Conservation (phyloP, 2,113 vertebrate species). For the Coracopsis vasa region DNA sequence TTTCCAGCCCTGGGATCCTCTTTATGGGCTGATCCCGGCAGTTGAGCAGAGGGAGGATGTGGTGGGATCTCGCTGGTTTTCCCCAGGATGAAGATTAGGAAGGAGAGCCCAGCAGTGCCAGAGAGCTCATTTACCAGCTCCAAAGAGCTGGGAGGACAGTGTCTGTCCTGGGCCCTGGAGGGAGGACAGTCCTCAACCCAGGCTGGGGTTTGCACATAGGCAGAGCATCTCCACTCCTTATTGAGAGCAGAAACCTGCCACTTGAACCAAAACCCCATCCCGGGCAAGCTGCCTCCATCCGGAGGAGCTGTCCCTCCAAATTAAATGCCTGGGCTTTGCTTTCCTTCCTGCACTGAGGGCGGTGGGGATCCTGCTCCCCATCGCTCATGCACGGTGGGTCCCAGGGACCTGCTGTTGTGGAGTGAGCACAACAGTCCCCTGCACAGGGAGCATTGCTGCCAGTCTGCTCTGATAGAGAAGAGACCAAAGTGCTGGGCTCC, state of each 20-base stretch:
- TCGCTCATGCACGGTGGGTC: fast-evolving
- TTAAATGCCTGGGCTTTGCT: not conserved
- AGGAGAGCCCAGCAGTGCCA: not conserved
- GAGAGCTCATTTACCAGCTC: not conserved
- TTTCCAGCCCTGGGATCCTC: not conserved
- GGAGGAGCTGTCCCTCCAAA: not conserved
- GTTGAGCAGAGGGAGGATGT: fast-evolving
- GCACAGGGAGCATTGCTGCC: fast-evolving
- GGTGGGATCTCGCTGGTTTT: not conserved
- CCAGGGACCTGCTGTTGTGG: not conserved
- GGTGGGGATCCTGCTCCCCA: not conserved
- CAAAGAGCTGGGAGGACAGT: not conserved
- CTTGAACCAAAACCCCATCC: not conserved
- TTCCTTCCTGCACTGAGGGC: fast-evolving
- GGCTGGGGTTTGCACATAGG: not conserved
- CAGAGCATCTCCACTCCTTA: not conserved
- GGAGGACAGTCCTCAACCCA: not conserved
- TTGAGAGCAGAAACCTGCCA: not conserved
- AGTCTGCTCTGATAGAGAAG: not conserved
- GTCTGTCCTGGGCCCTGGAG: not conserved
- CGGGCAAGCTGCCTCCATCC: not conserved
- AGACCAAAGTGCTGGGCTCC: not conserved
- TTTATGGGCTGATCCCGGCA: not conserved
- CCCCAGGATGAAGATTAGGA: not conserved
- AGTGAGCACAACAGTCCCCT: fast-evolving